phyloP scores from a whole-genome alignment of 1,140 invertebrate genomes.

The Drosophila cardini region DNA sequence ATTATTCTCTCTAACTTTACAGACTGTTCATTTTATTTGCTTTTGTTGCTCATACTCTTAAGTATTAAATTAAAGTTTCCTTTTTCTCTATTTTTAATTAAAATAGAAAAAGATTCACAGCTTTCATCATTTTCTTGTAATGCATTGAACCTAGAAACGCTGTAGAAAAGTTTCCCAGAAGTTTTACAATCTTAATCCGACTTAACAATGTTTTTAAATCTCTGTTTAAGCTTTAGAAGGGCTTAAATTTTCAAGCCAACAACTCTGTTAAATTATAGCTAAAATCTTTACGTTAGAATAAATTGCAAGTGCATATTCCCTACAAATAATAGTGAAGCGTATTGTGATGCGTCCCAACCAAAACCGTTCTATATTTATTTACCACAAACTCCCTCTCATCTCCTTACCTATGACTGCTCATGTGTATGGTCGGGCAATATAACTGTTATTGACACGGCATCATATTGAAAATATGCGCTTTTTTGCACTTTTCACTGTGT shows the following conservation, averaged over 20 bases:
- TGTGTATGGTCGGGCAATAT: conserved; percentile 55
- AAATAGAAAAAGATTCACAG: not conserved
- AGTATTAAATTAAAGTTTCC: too few relatives aligned
- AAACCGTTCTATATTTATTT: conserved; percentile 8
- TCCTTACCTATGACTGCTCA: conserved; percentile 5
- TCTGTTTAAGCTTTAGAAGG: too few relatives aligned
- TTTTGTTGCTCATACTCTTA: too few relatives aligned
- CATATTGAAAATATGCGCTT: conserved; percentile 76
- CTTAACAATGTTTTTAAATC: too few relatives aligned
- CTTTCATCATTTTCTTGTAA: too few relatives aligned
- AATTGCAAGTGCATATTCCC: conserved; percentile 14
- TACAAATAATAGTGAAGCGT: conserved; percentile 3
- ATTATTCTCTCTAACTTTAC: not conserved
- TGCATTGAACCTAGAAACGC: too few relatives aligned
- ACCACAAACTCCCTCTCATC: not conserved
- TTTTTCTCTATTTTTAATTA: too few relatives aligned
- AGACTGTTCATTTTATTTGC: not conserved
- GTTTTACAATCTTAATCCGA: too few relatives aligned
- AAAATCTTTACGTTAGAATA: too few relatives aligned
- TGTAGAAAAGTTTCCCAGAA: too few relatives aligned
- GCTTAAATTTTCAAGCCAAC: too few relatives aligned
- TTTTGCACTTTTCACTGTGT: conserved; percentile 37
- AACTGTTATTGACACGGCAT: conserved; percentile 80
- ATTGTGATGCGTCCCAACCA: conserved; percentile 9
- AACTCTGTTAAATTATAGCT: not conserved